These are phyloP conservation scores for Halocynthia roretzi DNA, from an alignment of 23 tunicate species.

Conservation along the genomic window DNA sequence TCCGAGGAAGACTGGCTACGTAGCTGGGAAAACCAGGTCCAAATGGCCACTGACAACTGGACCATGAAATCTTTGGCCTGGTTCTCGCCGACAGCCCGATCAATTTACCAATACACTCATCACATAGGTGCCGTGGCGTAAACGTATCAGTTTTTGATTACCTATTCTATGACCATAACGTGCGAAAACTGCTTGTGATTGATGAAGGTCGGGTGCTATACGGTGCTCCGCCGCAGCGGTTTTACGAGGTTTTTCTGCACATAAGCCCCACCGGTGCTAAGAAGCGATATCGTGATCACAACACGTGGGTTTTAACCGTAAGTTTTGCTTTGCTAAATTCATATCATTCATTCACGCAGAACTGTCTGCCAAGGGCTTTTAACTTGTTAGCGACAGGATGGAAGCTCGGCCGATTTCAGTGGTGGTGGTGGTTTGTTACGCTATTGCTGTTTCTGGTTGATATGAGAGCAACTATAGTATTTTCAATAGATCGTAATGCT, in stretches of 20 bases:
- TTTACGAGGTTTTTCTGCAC: constrained; percentile 5
- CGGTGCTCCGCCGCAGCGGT: constrained; percentile 23
- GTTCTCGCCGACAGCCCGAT: background rate
- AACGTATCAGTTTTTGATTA: background rate
- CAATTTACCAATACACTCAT: background rate
- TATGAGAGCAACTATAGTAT: too few species aligned
- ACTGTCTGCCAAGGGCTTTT: too few species aligned
- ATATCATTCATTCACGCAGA: too few species aligned
- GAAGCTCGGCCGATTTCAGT: too few species aligned
- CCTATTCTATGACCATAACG: background rate
- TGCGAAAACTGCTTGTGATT: background rate
- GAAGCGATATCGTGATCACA: constrained; percentile 15
- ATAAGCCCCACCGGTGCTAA: constrained; percentile 26
- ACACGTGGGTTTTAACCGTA: constrained; percentile 1
- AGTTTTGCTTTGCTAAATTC: too few species aligned
- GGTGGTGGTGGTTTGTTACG: too few species aligned
- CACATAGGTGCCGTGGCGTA: too few species aligned
- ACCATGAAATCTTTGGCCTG: background rate
- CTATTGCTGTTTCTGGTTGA: too few species aligned
- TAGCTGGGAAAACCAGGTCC: background rate
- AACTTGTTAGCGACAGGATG: too few species aligned
- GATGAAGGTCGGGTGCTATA: constrained; percentile 4
- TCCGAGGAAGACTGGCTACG: constrained; percentile 4
- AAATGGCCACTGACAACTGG: background rate
- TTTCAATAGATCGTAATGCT: too few species aligned